Percentiles rank a stretch among this genome's conserved stretches.
Conservation (phyloP, 2,113 vertebrate species). For the Aplodontia rufa region DNA sequence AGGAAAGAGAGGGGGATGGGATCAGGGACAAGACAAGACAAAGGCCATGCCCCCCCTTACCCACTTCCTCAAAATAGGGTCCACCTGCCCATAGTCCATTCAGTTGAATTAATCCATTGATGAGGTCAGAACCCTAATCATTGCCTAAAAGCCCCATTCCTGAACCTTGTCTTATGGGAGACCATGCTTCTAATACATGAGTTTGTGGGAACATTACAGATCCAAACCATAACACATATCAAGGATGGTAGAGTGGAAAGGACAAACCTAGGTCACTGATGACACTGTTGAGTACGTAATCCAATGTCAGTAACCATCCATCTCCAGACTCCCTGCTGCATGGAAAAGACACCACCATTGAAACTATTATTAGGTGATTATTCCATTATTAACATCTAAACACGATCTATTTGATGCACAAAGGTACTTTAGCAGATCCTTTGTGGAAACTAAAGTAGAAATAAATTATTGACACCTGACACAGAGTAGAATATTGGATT, state of each 20-base stretch:
- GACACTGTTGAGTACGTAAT: background rate
- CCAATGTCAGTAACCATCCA: background rate
- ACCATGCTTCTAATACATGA: no score
- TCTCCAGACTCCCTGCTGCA: background rate
- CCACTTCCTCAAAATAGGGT: no score
- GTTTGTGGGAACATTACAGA: no score
- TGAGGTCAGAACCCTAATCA: no score
- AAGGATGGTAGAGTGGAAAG: background rate
- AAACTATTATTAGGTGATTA: slow-evolving; percentile 8
- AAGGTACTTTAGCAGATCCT: slow-evolving; percentile 30
- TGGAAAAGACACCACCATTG: background rate
- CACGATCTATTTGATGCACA: background rate
- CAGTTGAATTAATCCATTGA: no score
- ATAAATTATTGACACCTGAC: slow-evolving; percentile 25
- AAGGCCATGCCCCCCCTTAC: no score
- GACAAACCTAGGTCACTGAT: background rate
- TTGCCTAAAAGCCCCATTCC: no score
- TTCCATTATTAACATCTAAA: slow-evolving; percentile 14
- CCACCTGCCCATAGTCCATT: no score
- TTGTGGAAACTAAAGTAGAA: slow-evolving; percentile 25
- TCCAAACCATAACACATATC: background rate
- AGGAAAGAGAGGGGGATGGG: no score
- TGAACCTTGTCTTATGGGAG: no score
- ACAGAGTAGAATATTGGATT: slow-evolving; percentile 1
- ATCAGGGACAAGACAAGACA: no score